Evolutionary conservation across 2,797 vertebrate species (phyloP).

Genomic region (Peromyscus aztecus): DNA sequence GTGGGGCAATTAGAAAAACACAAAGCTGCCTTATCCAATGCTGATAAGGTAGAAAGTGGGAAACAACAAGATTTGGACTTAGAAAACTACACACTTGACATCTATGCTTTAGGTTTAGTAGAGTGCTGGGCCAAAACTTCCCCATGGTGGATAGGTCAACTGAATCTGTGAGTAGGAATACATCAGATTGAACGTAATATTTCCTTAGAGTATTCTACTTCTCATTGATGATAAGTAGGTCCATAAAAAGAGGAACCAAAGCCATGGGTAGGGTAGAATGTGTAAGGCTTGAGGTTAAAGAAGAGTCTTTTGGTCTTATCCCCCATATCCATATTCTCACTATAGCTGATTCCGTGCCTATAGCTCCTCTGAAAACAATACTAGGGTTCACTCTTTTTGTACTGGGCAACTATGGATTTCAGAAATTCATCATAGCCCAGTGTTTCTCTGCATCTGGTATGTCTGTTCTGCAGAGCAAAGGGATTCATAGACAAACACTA

Average conservation of each 20-base stretch:
- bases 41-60: background rate
- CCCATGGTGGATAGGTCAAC: background rate
- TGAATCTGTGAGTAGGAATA: background rate
- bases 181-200: background rate
- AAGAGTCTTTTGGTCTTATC: constrained; percentile 4
- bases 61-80: background rate
- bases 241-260: constrained; percentile 6
- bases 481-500: constrained; percentile 81
- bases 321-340: background rate
- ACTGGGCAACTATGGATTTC: constrained; percentile 41
- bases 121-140: background rate
- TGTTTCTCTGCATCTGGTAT: constrained; percentile 73
- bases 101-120: background rate
- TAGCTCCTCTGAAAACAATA: constrained; percentile 63
- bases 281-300: background rate
- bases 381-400: constrained; percentile 29
- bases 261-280: background rate
- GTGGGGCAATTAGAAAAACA: constrained; percentile 1
- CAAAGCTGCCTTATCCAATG: background rate
- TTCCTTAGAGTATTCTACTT: constrained; percentile 14
- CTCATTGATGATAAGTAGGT: background rate
- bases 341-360: constrained; percentile 32
- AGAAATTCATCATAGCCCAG: constrained; percentile 56
- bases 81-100: background rate
- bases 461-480: constrained; percentile 75